Evolutionary conservation across 2,888 invertebrate species (phyloP), one percentile per base, ranked within the genome.

Genomic region (Poecilobothrus nobilitatus): DNA sequence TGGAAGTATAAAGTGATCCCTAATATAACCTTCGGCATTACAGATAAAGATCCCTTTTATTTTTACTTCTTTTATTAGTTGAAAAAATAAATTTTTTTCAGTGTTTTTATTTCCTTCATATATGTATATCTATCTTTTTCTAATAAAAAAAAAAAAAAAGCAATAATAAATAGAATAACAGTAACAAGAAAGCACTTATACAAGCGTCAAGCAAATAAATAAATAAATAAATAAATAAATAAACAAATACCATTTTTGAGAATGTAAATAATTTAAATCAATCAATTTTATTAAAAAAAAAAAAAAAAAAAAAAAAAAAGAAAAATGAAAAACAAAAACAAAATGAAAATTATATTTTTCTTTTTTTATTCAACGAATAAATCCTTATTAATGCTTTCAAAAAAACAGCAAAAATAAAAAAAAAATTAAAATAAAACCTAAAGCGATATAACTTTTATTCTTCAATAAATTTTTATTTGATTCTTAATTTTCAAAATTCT

Each of bases 181-280:
- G 15, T 2, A 6, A 1, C 6, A 53, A 53, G 18, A 53, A 53
- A 18, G 53, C 53, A 53, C 53, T 53, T 53, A 53, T 18, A 53
- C 53, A 53, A 53, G 53, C 53, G 53, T 53, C 53, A 53, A 53
- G 18, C 53, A 53, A 53, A 53, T 18, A 53, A 53, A 53, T 18
- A 53, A 53, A 53, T 53, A 12, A 44, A 44, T n/a, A n/a, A n/a
- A n/a, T 44, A 53, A 53, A 53, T 18, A 53, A 53, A n/a, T 18
- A 53, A 53, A 53, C 53, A 53, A 18, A 53, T n/a, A 53, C 53
- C 15, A 18, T 53, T 53, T 53, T 53, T 15, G 53, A 53, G 18
- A 53, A 53, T 53, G 53, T 53, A 53, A 53, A 53, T 53, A 53
- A 53, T 53, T 53, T 53, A 53, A 53, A 53, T 53, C 53, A 53